Evolutionary conservation across 1,140 invertebrate genomes (phyloP), one percentile per base, ranked within the genome.

Genomic region (Steinernema feltiae): DNA sequence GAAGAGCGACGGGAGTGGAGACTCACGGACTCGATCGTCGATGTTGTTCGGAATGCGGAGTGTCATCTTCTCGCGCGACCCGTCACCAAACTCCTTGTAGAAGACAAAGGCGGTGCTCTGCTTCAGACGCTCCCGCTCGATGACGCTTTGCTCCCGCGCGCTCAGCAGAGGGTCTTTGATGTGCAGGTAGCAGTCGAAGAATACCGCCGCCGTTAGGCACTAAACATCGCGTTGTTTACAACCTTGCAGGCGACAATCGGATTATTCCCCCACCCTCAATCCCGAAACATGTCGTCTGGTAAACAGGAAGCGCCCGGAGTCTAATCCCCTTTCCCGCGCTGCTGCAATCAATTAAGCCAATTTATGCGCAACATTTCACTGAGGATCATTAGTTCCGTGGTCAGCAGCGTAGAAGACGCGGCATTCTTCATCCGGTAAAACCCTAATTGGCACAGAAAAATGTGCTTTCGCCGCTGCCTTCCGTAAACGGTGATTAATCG

Each of bases 121-220:
- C 53, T 63, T 63, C 15, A 63, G 53, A 3, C 53, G 53, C 24
- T 63, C 53, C 53, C 24, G 12, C 53, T 17, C 53, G 53, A 63
- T 12, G 15, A 63, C 53, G 12, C 24, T 63, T 21, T 63, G 53
- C 53, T 63, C 53, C 15, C 24, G 53, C 7, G 2, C 3, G 15
- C 15, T 63, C 3, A 63, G 53, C 2, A 63, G 53, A 15, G 53
- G 53, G 24, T 63, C 53, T 63, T 63, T 12, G 53, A 63, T 63
- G 53, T 63, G 53, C 2, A 63, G 53, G 53, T 63, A 63, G 24
- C 53, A 63, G 24, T 63, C 53, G 53, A 63, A 63, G 53, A 63
- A 63, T 3, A 63, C 53, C 15, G 53, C 53, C 24, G 53, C 53
- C 24, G 53, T 63, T 3, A 63, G 24, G 24, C 53, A 63, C 53